Conservation (phyloP, 2,797 vertebrate genomes). For the Spatula versicolor region DNA sequence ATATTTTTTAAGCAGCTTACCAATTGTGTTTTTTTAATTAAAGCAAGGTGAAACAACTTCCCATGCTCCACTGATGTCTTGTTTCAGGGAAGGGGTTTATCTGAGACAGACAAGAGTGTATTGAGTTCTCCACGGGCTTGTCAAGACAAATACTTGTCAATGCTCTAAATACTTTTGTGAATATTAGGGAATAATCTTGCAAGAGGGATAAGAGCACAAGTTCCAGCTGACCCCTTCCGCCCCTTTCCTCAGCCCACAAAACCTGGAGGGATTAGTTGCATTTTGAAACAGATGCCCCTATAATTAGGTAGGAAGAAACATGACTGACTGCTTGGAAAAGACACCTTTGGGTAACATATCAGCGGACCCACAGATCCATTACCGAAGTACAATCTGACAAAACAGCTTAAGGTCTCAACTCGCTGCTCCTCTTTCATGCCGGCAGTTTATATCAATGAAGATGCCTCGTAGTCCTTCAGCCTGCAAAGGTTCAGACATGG, state of each 20-base stretch:
- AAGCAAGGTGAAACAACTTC: background rate
- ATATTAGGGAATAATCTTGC: conserved; percentile 49
- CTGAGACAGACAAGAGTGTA: background rate
- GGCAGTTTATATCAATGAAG: background rate
- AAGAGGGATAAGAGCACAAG: background rate
- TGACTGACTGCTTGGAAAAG: conserved; percentile 15
- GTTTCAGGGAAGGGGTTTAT: background rate
- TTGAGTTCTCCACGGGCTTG: background rate
- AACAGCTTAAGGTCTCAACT: background rate
- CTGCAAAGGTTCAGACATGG: conserved; percentile 1
- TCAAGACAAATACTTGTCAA: conserved; percentile 49
- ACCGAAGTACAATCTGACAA: conserved; percentile 2
- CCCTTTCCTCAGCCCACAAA: background rate
- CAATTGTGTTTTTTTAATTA: background rate
- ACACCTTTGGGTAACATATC: conserved; percentile 1
- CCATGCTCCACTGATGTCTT: background rate
- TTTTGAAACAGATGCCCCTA: conserved; percentile 41
- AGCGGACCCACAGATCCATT: conserved; percentile 1
- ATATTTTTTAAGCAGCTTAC: background rate
- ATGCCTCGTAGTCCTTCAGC: conserved; percentile 11
- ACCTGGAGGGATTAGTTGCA: conserved; percentile 15
- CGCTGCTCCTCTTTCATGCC: background rate
- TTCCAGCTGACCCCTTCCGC: background rate
- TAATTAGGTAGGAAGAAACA: conserved; percentile 42
- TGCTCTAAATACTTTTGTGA: conserved; percentile 30